phyloP scores from a whole-genome alignment of 2,113 vertebrate genomes.

The Camelus bactrianus region DNA sequence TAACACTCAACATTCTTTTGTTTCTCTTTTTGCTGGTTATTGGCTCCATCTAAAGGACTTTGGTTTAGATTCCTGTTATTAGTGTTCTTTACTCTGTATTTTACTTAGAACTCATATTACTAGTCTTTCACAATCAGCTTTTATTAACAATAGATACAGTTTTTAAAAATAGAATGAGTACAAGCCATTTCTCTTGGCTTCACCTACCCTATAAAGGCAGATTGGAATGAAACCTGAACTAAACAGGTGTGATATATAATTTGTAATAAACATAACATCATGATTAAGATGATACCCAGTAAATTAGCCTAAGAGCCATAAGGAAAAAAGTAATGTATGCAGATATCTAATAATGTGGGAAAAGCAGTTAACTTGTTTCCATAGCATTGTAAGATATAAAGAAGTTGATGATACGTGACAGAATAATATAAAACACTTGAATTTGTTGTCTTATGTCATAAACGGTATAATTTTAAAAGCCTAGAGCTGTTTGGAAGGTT shows the following conservation, averaged over 20 bases:
- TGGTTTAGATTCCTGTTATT: not conserved
- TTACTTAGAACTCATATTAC: not conserved
- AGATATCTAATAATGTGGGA: not conserved
- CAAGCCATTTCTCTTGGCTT: not conserved
- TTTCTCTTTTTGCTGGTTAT: not conserved
- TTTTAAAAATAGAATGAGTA: not conserved
- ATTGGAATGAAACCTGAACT: not conserved
- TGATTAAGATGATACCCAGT: not conserved
- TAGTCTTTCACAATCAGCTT: not conserved
- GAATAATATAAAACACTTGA: not conserved
- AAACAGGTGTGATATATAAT: not conserved
- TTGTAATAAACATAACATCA: not conserved
- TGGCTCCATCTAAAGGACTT: not conserved
- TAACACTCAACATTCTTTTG: not conserved
- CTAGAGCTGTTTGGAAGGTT: not conserved
- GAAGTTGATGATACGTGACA: not conserved
- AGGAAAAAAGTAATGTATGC: not conserved
- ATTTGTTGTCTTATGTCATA: not conserved
- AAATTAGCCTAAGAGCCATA: not conserved
- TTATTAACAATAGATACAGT: not conserved
- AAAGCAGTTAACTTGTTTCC: not conserved
- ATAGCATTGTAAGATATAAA: not conserved
- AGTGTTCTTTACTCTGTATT: not conserved
- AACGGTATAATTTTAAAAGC: not conserved
- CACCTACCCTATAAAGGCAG: not conserved